These are phyloP conservation scores for Pammene aurita DNA, from an alignment of 2,888 invertebrate species.

Conservation along the genomic window DNA sequence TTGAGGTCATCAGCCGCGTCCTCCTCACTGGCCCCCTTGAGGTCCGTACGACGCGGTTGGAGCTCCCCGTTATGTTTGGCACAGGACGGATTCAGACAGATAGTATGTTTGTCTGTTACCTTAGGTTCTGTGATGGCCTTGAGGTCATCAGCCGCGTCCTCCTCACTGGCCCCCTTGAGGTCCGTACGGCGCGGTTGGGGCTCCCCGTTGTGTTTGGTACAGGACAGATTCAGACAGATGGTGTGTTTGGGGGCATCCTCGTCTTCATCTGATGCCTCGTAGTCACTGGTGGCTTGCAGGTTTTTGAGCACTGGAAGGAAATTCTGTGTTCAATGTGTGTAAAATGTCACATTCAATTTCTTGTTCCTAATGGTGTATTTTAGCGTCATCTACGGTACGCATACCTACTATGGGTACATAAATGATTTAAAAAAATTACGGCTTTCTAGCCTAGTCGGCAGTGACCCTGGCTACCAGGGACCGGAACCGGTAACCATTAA, in stretches of 20 bases:
- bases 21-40: conserved; percentile 47
- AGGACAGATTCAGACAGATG: conserved; percentile 70
- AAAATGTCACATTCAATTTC: too few relatives aligned
- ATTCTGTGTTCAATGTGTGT: too few relatives aligned
- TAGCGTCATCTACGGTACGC: too few relatives aligned
- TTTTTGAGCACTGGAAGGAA: conserved; percentile 62
- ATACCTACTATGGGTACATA: too few relatives aligned
- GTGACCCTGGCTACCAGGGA: too few relatives aligned
- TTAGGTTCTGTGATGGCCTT: conserved; percentile 38
- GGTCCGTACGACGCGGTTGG: conserved; percentile 24
- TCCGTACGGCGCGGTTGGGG: conserved; percentile 24
- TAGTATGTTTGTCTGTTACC: too few relatives aligned
- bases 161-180: conserved; percentile 46
- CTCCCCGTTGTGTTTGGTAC: conserved; percentile 58
- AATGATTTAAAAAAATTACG: too few relatives aligned
- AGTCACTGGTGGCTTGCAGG: conserved; percentile 54
- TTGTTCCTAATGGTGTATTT: too few relatives aligned
- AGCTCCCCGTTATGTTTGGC: conserved; percentile 55
- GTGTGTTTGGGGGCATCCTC: conserved; percentile 56
- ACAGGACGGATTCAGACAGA: too few relatives aligned
- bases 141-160: conserved; percentile 52
- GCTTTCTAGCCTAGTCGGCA: too few relatives aligned
- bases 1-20: conserved; percentile 52
- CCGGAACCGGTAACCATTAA: too few relatives aligned
- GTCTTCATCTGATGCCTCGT: conserved; percentile 57